Evolutionary conservation across 64 coral and sea anemone species (phyloP).

Genomic region (Astreopora myriophthalma): DNA sequence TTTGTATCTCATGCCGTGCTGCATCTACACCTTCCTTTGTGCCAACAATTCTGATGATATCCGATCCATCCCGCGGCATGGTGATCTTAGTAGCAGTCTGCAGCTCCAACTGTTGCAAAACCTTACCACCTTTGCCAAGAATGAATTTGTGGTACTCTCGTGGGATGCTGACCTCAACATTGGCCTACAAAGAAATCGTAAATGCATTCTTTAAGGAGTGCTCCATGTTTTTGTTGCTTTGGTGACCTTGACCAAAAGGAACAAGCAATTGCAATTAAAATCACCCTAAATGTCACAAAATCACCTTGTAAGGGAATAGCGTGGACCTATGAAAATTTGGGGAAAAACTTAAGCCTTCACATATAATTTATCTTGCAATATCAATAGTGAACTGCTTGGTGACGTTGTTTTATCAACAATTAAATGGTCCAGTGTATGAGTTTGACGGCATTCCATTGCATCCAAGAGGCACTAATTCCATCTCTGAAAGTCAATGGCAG

Average conservation of each 20-base stretch:
- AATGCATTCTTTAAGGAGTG: background rate
- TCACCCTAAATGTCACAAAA: background rate
- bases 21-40: constrained; percentile 96
- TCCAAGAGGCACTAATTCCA: too few relatives aligned
- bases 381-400: too few relatives aligned
- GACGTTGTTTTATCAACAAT: too few relatives aligned
- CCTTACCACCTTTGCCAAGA: constrained; percentile 97
- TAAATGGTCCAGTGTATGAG: too few relatives aligned
- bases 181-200: constrained; percentile 63
- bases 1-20: constrained; percentile 92
- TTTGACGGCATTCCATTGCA: too few relatives aligned
- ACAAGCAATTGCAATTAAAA: too few relatives aligned
- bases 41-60: constrained; percentile 84
- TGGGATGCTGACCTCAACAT: constrained; percentile 85
- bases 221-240: background rate
- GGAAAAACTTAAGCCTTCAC: too few relatives aligned
- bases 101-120: constrained; percentile 81
- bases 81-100: constrained; percentile 95
- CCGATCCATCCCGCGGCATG: constrained; percentile 90
- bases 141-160: constrained; percentile 97
- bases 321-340: too few relatives aligned
- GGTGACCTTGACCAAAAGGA: too few relatives aligned
- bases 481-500: too few relatives aligned
- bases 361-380: too few relatives aligned
- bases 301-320: too few relatives aligned